A percentile compares a stretch with the other conserved stretches of the same genome.
Evolutionary conservation across 37 sponge, comb jelly and placozoan species (phyloP).

Genomic region (Diacarnus erythraeanus): DNA sequence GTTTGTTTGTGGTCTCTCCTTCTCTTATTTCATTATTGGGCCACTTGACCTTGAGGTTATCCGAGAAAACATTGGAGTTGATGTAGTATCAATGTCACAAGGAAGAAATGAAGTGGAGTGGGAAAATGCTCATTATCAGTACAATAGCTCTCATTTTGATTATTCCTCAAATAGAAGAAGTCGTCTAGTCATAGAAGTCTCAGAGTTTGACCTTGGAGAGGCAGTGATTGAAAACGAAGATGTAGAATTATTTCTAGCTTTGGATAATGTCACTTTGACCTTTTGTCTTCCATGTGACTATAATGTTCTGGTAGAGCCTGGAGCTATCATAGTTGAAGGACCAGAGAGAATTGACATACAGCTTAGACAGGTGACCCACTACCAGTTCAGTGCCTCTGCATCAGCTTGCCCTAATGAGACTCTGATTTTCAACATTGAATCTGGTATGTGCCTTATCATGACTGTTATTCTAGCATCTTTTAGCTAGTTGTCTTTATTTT

Average conservation of each 20-base stretch:
- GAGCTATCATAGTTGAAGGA: constrained; percentile 4
- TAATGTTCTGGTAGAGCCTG: constrained; percentile 28
- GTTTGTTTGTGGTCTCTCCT: constrained; percentile 28
- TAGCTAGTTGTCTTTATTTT: neutral
- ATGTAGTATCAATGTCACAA: neutral
- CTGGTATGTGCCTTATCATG: constrained; percentile 30
- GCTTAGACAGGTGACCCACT: neutral
- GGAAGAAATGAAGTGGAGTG: neutral
- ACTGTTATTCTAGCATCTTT: neutral
- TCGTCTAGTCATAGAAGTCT: neutral
- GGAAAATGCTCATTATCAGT: neutral
- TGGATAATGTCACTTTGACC: constrained; percentile 50
- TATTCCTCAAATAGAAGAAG: neutral
- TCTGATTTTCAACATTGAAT: constrained; percentile 31
- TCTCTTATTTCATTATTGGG: constrained; percentile 21
- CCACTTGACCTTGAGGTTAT: constrained; percentile 19
- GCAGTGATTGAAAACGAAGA: constrained; percentile 1
- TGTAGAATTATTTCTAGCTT: constrained; percentile 7
- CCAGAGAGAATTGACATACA: constrained; percentile 8
- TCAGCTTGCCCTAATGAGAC: constrained; percentile 47
- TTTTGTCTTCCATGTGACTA: constrained; percentile 67
- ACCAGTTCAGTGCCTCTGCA: constrained; percentile 30
- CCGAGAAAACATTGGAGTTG: neutral
- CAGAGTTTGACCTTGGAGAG: constrained; percentile 25
- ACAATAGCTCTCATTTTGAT: neutral